phyloP scores from a whole-genome alignment of 2,797 vertebrate species.

The Gorsachius magnificus region DNA sequence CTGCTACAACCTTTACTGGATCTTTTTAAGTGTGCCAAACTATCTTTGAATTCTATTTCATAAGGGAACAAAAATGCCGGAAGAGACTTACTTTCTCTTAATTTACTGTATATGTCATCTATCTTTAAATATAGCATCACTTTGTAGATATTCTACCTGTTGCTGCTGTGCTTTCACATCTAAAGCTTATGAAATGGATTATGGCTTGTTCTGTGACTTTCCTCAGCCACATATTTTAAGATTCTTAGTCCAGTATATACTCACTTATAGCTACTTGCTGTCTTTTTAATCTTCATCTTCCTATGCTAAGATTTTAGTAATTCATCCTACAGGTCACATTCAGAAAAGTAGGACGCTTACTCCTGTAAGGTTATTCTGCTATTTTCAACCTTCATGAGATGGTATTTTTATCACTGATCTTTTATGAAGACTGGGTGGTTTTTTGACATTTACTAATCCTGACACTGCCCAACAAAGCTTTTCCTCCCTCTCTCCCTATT shows the following conservation, averaged over 20 bases:
- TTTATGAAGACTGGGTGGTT: not conserved
- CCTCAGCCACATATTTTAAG: not conserved
- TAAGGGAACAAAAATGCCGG: not conserved
- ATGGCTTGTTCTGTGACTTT: not conserved
- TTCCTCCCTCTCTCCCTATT: not conserved
- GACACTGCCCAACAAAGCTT: not conserved
- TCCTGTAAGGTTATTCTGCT: slow-evolving; percentile 32
- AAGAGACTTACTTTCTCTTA: not conserved
- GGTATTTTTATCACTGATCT: slow-evolving; percentile 34
- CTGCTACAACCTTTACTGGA: not conserved
- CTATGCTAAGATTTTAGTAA: not conserved
- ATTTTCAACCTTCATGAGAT: not conserved
- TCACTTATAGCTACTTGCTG: not conserved
- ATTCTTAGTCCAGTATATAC: not conserved
- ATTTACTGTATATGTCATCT: not conserved
- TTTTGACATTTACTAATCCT: slow-evolving; percentile 16
- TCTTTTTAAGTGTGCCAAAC: not conserved
- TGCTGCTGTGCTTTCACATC: not conserved
- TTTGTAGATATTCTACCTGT: not conserved
- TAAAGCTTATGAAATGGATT: not conserved
- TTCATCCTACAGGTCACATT: slow-evolving; percentile 30
- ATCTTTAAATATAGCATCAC: not conserved
- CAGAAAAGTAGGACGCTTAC: slow-evolving; percentile 36
- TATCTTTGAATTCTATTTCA: not conserved
- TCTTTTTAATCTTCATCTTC: slow-evolving; percentile 17